A percentile compares a stretch with the other conserved stretches of the same genome.
Conservation (phyloP, 2,888 invertebrate species). For the Marasmarcha lunaedactyla region DNA sequence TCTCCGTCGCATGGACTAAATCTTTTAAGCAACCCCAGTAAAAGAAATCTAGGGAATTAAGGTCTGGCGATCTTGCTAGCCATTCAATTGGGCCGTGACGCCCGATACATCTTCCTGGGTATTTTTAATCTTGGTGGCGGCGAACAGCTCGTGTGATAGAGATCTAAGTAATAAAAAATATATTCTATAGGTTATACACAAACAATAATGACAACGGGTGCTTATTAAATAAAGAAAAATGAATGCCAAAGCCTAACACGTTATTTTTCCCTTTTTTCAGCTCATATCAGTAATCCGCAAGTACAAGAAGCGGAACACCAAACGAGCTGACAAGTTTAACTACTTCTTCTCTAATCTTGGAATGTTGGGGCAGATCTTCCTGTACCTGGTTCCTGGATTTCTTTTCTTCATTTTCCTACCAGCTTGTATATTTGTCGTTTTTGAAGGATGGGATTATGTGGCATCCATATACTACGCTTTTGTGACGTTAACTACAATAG, state of each 20-base stretch:
- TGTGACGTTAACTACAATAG: conserved; percentile 89
- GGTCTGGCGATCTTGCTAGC: too few species aligned
- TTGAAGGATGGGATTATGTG: conserved; percentile 88
- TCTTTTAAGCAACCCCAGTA: too few species aligned
- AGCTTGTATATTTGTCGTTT: conserved; percentile 84
- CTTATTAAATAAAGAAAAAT: background rate
- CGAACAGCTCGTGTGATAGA: too few species aligned
- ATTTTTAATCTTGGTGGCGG: too few species aligned
- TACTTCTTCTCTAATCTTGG: conserved; percentile 78
- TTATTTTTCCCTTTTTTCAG: conserved; percentile 63
- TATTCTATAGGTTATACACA: too few species aligned
- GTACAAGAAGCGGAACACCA: conserved; percentile 78
- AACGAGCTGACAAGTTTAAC: conserved; percentile 68
- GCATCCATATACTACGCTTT: conserved; percentile 89
- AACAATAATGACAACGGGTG: background rate
- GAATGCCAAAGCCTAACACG: too few species aligned
- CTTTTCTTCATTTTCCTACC: conserved; percentile 89
- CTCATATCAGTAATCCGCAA: conserved; percentile 83
- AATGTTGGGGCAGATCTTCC: conserved; percentile 81
- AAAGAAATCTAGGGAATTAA: too few species aligned
- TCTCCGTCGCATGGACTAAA: too few species aligned
- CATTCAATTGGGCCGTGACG: too few species aligned
- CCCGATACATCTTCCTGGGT: too few species aligned
- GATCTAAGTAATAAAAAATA: too few species aligned
- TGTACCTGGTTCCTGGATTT: conserved; percentile 91